These are phyloP conservation scores for Hippocampus guttulatus DNA, from an alignment of 2,113 vertebrate species.

Conservation along the genomic window DNA sequence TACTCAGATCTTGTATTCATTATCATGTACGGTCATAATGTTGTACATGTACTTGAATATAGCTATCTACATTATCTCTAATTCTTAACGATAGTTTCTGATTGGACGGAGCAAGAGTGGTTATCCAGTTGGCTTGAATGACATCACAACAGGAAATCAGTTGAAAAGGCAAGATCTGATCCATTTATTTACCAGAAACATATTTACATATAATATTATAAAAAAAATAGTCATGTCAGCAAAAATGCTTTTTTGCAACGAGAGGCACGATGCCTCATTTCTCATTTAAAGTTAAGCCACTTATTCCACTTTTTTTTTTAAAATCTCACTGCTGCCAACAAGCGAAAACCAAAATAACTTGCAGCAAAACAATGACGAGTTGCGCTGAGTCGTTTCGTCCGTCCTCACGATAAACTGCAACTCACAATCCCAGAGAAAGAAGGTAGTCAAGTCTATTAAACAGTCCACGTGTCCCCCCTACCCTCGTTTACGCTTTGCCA, in stretches of 20 bases:
- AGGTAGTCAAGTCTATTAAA: slow-evolving; percentile 23
- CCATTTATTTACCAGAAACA: slow-evolving; percentile 54
- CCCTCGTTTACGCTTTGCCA: not conserved
- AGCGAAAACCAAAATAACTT: slow-evolving; percentile 4
- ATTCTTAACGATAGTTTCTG: not conserved
- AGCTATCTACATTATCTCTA: too few species aligned
- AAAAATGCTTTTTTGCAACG: not conserved
- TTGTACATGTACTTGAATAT: too few species aligned
- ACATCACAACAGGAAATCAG: not conserved
- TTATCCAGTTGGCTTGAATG: not conserved
- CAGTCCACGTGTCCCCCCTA: slow-evolving; percentile 8
- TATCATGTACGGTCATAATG: too few species aligned
- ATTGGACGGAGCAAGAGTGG: not conserved
- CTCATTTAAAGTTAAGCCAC: not conserved
- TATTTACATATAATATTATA: slow-evolving; percentile 46
- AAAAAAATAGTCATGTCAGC: slow-evolving; percentile 15
- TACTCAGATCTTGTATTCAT: too few species aligned
- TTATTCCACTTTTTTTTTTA: not conserved
- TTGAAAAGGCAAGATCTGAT: slow-evolving; percentile 53
- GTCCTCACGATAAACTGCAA: slow-evolving; percentile 14
- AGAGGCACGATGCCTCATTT: not conserved
- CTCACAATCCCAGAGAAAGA: slow-evolving; percentile 30
- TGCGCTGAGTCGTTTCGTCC: not conserved
- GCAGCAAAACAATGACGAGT: not conserved
- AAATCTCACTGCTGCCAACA: slow-evolving; percentile 12